These are phyloP conservation scores for Pyrocoelia pectoralis DNA, from an alignment of 2,888 invertebrate genomes.

Conservation along the genomic window DNA sequence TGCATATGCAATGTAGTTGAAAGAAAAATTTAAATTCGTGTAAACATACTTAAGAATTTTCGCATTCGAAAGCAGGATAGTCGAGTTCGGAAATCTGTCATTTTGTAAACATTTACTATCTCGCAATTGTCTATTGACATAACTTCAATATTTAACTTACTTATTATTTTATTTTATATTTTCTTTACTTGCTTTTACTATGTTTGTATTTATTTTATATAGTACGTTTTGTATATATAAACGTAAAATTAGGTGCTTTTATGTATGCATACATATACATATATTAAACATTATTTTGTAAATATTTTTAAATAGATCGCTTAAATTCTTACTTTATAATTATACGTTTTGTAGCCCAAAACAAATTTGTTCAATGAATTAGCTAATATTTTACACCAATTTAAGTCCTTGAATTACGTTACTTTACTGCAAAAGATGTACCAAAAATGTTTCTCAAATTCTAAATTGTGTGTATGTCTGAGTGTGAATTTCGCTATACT, in stretches of 20 bases:
- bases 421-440: too few relatives aligned
- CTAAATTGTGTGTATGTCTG: too few relatives aligned
- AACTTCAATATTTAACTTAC: slow-evolving; percentile 15
- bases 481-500: too few relatives aligned
- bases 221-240: slow-evolving; percentile 5
- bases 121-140: slow-evolving; percentile 54
- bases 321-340: too few relatives aligned
- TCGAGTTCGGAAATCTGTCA: slow-evolving; percentile 42
- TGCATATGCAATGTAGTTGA: neutral
- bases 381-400: slow-evolving; percentile 1
- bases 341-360: neutral
- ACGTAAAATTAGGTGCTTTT: slow-evolving; percentile 7
- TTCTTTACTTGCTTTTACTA: slow-evolving; percentile 14
- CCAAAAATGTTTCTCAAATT: too few relatives aligned
- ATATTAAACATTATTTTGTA: neutral
- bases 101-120: slow-evolving; percentile 53
- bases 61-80: slow-evolving; percentile 34
- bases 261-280: neutral
- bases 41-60: slow-evolving; percentile 18
- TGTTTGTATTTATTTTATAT: slow-evolving; percentile 12
- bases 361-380: slow-evolving; percentile 1
- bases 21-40: slow-evolving; percentile 18
- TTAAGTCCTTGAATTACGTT: too few relatives aligned
- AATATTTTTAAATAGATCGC: slow-evolving; percentile 1
- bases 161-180: slow-evolving; percentile 14